A percentile compares a stretch with the other conserved stretches of the same genome.
Conservation (phyloP, 2,888 invertebrate genomes). For the Caenorhabditis drosophilae region DNA sequence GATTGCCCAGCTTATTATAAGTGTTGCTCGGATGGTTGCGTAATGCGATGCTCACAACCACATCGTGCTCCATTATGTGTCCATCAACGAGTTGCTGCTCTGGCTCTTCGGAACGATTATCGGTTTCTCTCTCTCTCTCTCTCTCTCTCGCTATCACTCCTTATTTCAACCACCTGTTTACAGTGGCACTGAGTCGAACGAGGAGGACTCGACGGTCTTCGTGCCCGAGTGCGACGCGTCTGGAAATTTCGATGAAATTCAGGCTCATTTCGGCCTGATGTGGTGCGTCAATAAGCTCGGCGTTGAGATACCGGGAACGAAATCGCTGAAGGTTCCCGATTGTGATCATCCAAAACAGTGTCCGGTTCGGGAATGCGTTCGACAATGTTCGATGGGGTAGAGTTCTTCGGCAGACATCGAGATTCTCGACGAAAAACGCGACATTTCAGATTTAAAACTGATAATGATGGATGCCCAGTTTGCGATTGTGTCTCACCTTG, state of each 20-base stretch:
- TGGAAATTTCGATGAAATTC: conserved; percentile 55
- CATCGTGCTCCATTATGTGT: conserved; percentile 37
- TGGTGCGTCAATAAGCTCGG: conserved; percentile 65
- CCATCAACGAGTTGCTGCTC: conserved; percentile 29
- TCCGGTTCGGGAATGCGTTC: conserved; percentile 43
- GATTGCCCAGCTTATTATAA: conserved; percentile 59
- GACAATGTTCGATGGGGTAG: conserved; percentile 49
- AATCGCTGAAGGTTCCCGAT: conserved; percentile 42
- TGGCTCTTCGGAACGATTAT: not conserved
- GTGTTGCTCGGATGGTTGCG: conserved; percentile 66
- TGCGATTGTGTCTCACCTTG: conserved; percentile 62
- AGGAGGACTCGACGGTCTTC: conserved; percentile 16
- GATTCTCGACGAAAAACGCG: no score
- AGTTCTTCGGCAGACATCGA: not conserved
- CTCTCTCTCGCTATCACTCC: no score
- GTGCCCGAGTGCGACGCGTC: conserved; percentile 48
- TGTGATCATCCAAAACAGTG: conserved; percentile 53
- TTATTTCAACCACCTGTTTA: conserved; percentile 6
- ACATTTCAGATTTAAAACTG: conserved; percentile 46
- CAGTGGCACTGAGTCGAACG: conserved; percentile 5
- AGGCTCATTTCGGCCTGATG: conserved; percentile 49
- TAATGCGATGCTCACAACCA: conserved; percentile 50
- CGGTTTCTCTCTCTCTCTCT: no score
- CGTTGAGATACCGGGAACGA: conserved; percentile 55
- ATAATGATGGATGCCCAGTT: conserved; percentile 58